These are phyloP conservation scores for Furcifer pardalis DNA, from an alignment of 2,797 vertebrate species.

Conservation along the genomic window DNA sequence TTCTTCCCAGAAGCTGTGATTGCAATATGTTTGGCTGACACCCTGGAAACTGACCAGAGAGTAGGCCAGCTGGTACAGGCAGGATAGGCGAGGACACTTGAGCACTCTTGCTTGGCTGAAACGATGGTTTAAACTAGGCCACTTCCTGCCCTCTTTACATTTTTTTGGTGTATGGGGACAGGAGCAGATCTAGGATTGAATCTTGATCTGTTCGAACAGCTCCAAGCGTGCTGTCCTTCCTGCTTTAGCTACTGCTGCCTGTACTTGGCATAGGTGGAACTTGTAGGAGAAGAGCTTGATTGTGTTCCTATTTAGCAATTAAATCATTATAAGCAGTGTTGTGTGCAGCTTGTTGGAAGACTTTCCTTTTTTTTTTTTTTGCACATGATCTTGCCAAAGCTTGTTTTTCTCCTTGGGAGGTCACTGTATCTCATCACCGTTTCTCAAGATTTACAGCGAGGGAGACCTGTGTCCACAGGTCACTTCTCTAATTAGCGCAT, in stretches of 20 bases:
- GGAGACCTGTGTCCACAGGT: slow-evolving; percentile 33
- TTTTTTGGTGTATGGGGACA: background rate
- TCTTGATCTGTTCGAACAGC: background rate
- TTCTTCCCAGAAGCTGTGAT: background rate
- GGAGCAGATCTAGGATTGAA: background rate
- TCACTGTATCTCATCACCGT: slow-evolving; percentile 60
- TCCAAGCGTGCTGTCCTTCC: background rate
- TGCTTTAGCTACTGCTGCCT: background rate
- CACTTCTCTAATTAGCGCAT: slow-evolving; percentile 45
- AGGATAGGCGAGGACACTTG: background rate
- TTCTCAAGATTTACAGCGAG: slow-evolving; percentile 28
- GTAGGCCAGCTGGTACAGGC: background rate
- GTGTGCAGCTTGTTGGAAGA: slow-evolving; percentile 40
- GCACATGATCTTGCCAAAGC: slow-evolving; percentile 57
- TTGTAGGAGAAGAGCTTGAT: background rate
- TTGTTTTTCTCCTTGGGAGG: slow-evolving; percentile 70
- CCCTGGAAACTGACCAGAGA: background rate
- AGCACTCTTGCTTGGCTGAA: background rate
- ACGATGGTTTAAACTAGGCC: background rate
- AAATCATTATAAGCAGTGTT: slow-evolving; percentile 38
- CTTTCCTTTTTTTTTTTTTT: slow-evolving; percentile 13
- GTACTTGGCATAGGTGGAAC: background rate
- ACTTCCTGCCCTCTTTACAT: background rate
- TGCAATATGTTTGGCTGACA: too few species aligned
- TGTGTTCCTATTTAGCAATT: slow-evolving; percentile 33